Percentiles rank a stretch among this genome's conserved stretches.
Evolutionary conservation across 2,797 vertebrate species (phyloP).

Genomic region (Hybognathus amarus): DNA sequence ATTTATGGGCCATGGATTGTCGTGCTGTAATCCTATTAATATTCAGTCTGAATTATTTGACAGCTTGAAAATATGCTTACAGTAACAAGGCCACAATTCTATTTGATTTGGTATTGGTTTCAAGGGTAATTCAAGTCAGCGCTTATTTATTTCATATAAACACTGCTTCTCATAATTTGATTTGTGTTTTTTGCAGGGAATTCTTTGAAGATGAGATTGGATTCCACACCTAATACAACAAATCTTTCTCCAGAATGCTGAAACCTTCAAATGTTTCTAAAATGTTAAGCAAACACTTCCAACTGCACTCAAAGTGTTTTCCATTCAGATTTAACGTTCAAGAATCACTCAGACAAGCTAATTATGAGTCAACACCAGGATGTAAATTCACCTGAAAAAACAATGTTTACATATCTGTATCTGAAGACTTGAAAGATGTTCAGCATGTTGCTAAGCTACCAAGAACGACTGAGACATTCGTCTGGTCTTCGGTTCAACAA

Average conservation of each 20-base stretch:
- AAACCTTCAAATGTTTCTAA: slow-evolving; percentile 1
- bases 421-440: slow-evolving; percentile 20
- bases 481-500: slow-evolving; percentile 7
- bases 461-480: slow-evolving; percentile 14
- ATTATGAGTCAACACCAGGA: slow-evolving; percentile 39
- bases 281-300: slow-evolving; percentile 16
- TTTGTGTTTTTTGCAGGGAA: not conserved
- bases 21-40: slow-evolving; percentile 57
- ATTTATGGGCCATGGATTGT: slow-evolving; percentile 52
- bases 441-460: slow-evolving; percentile 46
- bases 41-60: slow-evolving; percentile 40
- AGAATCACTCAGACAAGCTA: slow-evolving; percentile 23
- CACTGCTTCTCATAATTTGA: not conserved
- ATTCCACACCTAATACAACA: not conserved
- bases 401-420: slow-evolving; percentile 12
- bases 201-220: not conserved
- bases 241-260: not conserved
- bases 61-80: slow-evolving; percentile 41
- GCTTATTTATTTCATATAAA: not conserved
- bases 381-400: slow-evolving; percentile 40
- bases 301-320: not conserved
- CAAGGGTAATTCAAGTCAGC: not conserved
- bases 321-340: not conserved
- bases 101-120: not conserved
- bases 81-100: slow-evolving; percentile 10